Conservation (phyloP, 2,113 vertebrate genomes). For the Oncorhynchus clarkii region DNA sequence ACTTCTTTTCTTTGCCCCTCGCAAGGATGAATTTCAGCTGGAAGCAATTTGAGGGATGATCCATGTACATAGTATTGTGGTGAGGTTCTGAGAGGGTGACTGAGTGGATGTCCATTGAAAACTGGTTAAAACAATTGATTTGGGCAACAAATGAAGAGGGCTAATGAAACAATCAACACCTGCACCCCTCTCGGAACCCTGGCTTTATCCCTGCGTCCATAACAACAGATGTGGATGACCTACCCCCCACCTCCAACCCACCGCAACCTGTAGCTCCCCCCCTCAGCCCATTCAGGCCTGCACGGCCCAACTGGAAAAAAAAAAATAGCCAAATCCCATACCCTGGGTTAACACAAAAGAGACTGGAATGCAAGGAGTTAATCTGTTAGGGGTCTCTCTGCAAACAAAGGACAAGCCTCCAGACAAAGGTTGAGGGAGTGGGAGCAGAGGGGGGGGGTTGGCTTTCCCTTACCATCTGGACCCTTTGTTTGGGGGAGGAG, state of each 20-base stretch:
- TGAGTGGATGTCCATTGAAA: constrained; percentile 58
- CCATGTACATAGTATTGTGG: constrained; percentile 28
- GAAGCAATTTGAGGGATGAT: constrained; percentile 50
- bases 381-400: constrained; percentile 74
- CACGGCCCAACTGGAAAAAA: constrained; percentile 59
- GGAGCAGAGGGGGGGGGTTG: constrained; percentile 46
- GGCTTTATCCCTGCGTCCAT: constrained; percentile 62
- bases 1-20: constrained; percentile 47
- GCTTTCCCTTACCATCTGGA: constrained; percentile 78
- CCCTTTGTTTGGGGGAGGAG: constrained; percentile 72
- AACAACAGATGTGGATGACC: constrained; percentile 72
- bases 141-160: constrained; percentile 59
- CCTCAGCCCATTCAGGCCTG: not conserved
- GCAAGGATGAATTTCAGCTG: constrained; percentile 51
- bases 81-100: not conserved
- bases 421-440: constrained; percentile 76
- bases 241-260: constrained; percentile 35
- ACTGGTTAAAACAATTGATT: constrained; percentile 66
- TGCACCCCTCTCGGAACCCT: constrained; percentile 64
- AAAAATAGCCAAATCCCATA: constrained; percentile 16
- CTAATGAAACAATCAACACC: constrained; percentile 72
- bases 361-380: constrained; percentile 79
- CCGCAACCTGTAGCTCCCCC: no score
- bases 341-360: constrained; percentile 73
- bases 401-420: constrained; percentile 76